Base-by-base conservation (phyloP, 2,797 vertebrate species). In the Tolypeutes matacus region DNA sequence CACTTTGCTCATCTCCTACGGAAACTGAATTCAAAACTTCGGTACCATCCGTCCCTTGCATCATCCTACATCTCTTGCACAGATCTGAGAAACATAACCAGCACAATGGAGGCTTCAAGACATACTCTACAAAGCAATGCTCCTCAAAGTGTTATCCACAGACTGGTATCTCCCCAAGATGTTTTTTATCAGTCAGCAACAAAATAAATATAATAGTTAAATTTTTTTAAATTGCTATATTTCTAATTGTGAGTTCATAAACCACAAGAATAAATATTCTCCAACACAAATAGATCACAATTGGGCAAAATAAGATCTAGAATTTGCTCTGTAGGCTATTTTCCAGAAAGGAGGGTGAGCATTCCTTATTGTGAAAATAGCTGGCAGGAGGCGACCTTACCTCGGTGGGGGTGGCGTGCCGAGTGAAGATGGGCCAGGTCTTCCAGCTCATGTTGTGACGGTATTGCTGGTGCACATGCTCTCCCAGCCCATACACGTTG, bases 401-500 rank as follows among this genome's bases (percentile, higher is more conserved):
- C 53, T 98, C 98, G 21, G 98, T 99, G 72, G 99, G 99, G 72
- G 98, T 97, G 2, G 91, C 67, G 9, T 99, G 99, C 93, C 99
- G 98, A 72, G 98, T 98, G 97, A 99, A 99, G 17, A 99, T 98
- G 11, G 99, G 99, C 99, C 99, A 99, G 5, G 99, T 99, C 96
- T 93, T 99, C 99, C 99, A 99, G 97, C 98, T 94, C 27, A 98
- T 98, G 15, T 99, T 97, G 51, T 99, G 99, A 4, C 81, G 98
- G 97, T 98, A 99, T 5, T 98, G 97, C 87, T 96, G 98, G 92
- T 99, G 99, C 62, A 99, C 99, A 0, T 99, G 99, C 75, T 99
- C 99, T 6, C 99, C 99, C 10, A 99, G 97, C 0, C 99, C 99
- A 2, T 99, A 99, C 89, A 99, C 99, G 73, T 99, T 99, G 95